phyloP scores from a whole-genome alignment of 2,888 invertebrate species.

The Limnephilus lunatus region DNA sequence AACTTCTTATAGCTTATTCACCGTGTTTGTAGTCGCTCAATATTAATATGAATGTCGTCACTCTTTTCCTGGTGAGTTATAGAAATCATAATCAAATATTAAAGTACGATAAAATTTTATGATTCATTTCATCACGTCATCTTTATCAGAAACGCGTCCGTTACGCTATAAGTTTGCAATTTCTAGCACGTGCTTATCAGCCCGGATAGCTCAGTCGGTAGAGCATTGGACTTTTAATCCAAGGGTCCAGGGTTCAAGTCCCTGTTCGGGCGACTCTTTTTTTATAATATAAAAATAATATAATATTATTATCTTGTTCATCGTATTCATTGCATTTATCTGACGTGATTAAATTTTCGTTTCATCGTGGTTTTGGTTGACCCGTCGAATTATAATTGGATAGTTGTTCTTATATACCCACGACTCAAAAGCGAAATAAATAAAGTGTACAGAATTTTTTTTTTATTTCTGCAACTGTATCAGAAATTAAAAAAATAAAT shows the following conservation, averaged over 20 bases:
- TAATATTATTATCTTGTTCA: no score
- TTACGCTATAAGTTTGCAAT: background rate
- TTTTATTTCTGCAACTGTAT: no score
- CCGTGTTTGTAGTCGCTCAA: background rate
- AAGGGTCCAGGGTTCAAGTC: slow-evolving; percentile 88
- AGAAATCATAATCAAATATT: background rate
- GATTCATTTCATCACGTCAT: background rate
- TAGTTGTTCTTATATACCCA: no score
- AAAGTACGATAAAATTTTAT: background rate
- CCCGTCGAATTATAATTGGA: no score
- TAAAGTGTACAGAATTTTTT: no score
- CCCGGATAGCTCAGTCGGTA: slow-evolving; percentile 88
- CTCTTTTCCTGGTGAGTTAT: background rate
- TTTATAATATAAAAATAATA: slow-evolving; percentile 6
- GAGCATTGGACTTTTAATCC: slow-evolving; percentile 88
- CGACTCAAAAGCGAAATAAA: no score
- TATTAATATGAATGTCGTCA: background rate
- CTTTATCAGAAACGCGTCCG: background rate
- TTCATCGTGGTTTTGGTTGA: no score
- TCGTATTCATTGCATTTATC: no score
- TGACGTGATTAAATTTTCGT: no score
- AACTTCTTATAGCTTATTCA: background rate
- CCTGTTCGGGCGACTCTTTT: slow-evolving; percentile 80
- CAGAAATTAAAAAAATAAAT: no score
- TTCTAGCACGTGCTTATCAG: slow-evolving; percentile 67